A percentile compares a stretch with the other conserved stretches of the same genome.
Evolutionary conservation across 2,888 invertebrate species (phyloP).

Genomic region (Escarpia spicata): DNA sequence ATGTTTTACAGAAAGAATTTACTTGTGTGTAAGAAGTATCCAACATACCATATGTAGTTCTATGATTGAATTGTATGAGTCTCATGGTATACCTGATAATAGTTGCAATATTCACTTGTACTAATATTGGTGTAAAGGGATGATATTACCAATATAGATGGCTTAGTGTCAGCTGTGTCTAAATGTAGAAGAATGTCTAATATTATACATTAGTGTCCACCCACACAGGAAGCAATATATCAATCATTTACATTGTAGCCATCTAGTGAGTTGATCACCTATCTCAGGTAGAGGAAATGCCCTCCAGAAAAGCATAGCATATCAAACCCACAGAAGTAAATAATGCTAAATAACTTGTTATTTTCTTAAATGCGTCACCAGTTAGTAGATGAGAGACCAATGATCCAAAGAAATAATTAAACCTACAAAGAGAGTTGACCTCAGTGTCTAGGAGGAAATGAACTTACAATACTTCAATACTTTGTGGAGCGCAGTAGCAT

Average conservation of each 20-base stretch:
- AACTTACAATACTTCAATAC: background rate
- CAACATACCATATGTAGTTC: background rate
- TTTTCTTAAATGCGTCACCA: background rate
- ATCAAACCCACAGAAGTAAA: background rate
- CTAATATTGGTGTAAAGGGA: background rate
- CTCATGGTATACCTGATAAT: background rate
- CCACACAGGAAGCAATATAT: background rate
- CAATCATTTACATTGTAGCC: background rate
- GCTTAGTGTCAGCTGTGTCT: background rate
- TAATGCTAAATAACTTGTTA: background rate
- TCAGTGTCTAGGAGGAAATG: background rate
- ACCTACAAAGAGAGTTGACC: background rate
- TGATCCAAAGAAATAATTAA: background rate
- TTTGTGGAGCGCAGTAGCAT: too few species aligned
- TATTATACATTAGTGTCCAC: background rate
- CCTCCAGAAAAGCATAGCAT: conserved; percentile 19
- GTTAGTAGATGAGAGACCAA: background rate
- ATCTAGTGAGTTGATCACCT: background rate
- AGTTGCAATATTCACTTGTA: background rate
- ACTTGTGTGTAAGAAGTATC: background rate
- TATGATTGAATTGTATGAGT: background rate
- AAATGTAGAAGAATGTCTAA: conserved; percentile 20
- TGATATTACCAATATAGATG: background rate
- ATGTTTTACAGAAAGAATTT: too few species aligned
- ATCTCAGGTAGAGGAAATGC: conserved; percentile 7